Evolutionary conservation across 2,888 invertebrate genomes (phyloP), one percentile per base, ranked within the genome.

Genomic region (Cephalotes varians): DNA sequence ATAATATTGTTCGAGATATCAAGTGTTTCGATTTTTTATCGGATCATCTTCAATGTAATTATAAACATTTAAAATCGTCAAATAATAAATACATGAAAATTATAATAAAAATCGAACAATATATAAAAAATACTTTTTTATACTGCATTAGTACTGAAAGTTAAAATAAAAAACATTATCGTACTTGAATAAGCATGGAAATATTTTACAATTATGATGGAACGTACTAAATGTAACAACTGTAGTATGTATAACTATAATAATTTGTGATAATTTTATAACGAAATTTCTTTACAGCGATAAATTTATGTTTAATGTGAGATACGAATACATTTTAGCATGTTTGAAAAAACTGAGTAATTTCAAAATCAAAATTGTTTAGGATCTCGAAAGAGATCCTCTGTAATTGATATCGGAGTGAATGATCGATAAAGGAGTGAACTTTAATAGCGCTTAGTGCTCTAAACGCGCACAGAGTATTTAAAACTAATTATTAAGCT

Each of bases 401-500:
- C 31, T 44, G 1, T 31, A 56, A 77, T 47, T 44, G 56, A 37
- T 34, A 47, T 67, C 31, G n/a, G n/a, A n/a, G n/a, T n/a, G n/a
- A n/a, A n/a, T n/a, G n/a, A n/a, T n/a, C n/a, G n/a, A n/a, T n/a
- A n/a, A 54, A 44, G 69, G 56, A 3, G 18, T 21, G 15, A 79
- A 58, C 56, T 69, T 34, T 56, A 77, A 69, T 56, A 69, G 56
- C 34, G 31, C 69, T 62, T 77, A 69, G 44, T 47, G n/a, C 34
- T 79, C 67, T 44, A 65, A 76, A 65, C 54, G n/a, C 12, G 25
- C 12, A 21, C 34, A 34, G 10, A 10, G 40, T 56, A 12, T 65
- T 40, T 25, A 47, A 69, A 58, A 56, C 56, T 47, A 69, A 69
- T 79, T 79, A 79, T 51, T 44, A 31, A 79, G 56, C 69, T 69